phyloP scores from a whole-genome alignment of 2,797 vertebrate genomes.

The Tokudaia tokunoshimensis region DNA sequence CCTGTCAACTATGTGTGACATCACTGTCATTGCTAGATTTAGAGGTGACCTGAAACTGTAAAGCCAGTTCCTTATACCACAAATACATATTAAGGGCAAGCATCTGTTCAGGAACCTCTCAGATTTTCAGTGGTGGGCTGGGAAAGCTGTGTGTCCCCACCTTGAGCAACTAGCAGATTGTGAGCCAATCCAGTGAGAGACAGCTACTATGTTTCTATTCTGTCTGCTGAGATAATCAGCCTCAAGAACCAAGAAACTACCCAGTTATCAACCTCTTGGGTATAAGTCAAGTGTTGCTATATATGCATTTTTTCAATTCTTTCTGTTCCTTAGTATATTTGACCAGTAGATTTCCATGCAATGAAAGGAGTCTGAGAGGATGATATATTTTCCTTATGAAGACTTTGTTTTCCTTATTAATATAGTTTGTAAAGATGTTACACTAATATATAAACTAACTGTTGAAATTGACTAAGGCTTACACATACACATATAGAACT shows the following conservation, averaged over 20 bases:
- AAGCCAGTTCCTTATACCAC: too few species aligned
- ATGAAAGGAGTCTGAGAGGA: neutral
- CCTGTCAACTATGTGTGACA: too few species aligned
- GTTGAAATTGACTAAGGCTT: neutral
- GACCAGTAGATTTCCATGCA: neutral
- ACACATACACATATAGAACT: neutral
- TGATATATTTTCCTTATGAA: neutral
- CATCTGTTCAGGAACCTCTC: too few species aligned
- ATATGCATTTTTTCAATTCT: neutral
- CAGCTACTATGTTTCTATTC: neutral
- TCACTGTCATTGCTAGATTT: too few species aligned
- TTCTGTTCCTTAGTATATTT: neutral
- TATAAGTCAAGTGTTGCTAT: neutral
- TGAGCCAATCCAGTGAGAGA: neutral
- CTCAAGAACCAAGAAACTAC: neutral
- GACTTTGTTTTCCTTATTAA: slow-evolving; percentile 20
- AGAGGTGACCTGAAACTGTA: too few species aligned
- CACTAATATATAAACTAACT: neutral
- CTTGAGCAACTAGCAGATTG: neutral
- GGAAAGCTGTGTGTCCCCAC: neutral
- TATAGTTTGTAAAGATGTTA: neutral
- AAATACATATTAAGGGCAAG: neutral
- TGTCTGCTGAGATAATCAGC: neutral
- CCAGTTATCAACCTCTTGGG: neutral
- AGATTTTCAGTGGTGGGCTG: neutral